Base-by-base conservation (phyloP, 2,797 vertebrate species). In the Argyrosomus regius region DNA sequence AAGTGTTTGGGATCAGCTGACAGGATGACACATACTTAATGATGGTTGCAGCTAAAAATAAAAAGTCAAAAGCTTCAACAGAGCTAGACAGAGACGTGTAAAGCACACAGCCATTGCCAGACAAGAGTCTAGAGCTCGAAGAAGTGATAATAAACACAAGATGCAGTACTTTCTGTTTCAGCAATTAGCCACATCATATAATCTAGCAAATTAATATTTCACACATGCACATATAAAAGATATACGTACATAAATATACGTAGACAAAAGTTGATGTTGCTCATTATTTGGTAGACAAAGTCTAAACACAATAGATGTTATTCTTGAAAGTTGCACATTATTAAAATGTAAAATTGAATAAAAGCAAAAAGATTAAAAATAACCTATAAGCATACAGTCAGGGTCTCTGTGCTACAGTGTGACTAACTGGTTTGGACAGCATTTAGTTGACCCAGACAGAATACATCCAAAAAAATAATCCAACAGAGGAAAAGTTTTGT, bases 1-100 rank as follows among this genome's bases (percentile, higher is more conserved):
- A 45, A 62, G 53, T 53, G 75, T 72, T 75, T n/a, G 70, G 12
- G 31, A 64, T 75, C 45, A 41, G 22, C 18, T 72, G 71, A 73
- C 28, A 62, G 54, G 28, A 49, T 66, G 76, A 75, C 75, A 70
- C 52, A 20, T 17, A 12, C 24, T 80, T 73, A 61, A 68, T 60
- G 73, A 78, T 43, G 35, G 14, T 1, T 57, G 16, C 46, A 43
- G 62, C 77, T 77, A 72, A 74, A 83, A 75, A 75, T 69, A 56
- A 28, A 68, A 64, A 49, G 35, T 58, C 4, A 17, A 61, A 58
- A 45, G 52, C 75, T 49, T 61, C 12, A 20, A 41, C 3, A 48
- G 4, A 64, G n/a, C 5, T 52, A 3, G 20, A 17, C 14, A 45
- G 62, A 72, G 56, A 45, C 3, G 10, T 17, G 16, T 14, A 59